phyloP scores from a whole-genome alignment of 2,797 vertebrate species.

The Sternotherus odoratus region DNA sequence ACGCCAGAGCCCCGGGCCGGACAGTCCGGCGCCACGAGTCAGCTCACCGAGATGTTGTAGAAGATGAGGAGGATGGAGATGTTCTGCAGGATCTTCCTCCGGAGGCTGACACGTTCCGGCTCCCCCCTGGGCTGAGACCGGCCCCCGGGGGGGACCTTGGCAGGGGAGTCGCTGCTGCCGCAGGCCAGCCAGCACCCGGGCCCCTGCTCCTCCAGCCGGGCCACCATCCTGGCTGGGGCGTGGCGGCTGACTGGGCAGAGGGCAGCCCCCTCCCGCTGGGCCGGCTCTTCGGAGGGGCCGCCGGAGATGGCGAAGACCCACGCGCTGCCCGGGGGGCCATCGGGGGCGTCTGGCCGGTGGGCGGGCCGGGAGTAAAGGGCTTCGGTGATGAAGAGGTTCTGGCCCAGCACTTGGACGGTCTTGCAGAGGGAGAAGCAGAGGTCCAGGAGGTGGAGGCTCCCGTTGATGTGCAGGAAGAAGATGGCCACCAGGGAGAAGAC shows the following conservation, averaged over 20 bases:
- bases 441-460: conserved; percentile 79
- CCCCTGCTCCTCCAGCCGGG: background rate
- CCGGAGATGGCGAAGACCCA: conserved; percentile 43
- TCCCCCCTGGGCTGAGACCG: background rate
- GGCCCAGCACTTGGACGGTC: conserved; percentile 84
- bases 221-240: background rate
- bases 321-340: background rate
- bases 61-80: conserved; percentile 84
- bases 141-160: background rate
- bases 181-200: background rate
- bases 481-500: conserved; percentile 86
- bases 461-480: conserved; percentile 73
- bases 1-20: background rate
- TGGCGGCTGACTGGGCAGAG: background rate
- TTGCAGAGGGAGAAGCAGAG: conserved; percentile 82
- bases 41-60: conserved; percentile 84
- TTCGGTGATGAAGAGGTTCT: conserved; percentile 88
- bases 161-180: background rate
- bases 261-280: background rate
- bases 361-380: conserved; percentile 75
- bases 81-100: conserved; percentile 85
- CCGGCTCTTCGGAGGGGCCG: background rate
- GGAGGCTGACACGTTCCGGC: conserved; percentile 48
- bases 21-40: background rate
- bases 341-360: background rate